phyloP scores from a whole-genome alignment of 2,888 invertebrate genomes.

The Rhimphoctona megacephalus region DNA sequence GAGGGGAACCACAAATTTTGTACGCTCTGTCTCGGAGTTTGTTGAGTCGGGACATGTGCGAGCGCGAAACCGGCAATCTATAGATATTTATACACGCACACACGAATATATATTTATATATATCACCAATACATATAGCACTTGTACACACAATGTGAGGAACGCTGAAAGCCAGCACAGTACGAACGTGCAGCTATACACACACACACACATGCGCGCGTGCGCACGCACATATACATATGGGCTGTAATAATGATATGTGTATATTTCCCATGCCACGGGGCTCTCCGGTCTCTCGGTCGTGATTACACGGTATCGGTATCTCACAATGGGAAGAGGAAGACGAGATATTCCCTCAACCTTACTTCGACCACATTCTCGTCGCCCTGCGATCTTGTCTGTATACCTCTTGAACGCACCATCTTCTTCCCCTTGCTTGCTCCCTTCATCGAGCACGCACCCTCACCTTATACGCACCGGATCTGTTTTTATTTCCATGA shows the following conservation, averaged over 20 bases:
- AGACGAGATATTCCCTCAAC: conserved; percentile 67
- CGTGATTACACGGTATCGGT: conserved; percentile 82
- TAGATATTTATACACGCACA: conserved; percentile 35
- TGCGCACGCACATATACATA: background rate
- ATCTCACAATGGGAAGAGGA: conserved; percentile 77
- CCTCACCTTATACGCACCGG: conserved; percentile 42
- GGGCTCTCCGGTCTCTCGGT: conserved; percentile 62
- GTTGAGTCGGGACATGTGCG: conserved; percentile 51
- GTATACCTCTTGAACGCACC: conserved; percentile 34
- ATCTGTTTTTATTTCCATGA: conserved; percentile 32
- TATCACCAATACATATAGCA: background rate
- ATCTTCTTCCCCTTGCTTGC: conserved; percentile 47
- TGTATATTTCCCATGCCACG: conserved; percentile 81
- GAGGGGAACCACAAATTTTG: conserved; percentile 72
- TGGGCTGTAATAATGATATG: conserved; percentile 78
- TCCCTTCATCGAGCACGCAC: conserved; percentile 49
- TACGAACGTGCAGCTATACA: background rate
- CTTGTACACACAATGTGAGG: background rate
- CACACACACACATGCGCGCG: background rate
- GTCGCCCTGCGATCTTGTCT: conserved; percentile 2
- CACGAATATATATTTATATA: background rate
- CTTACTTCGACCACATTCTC: conserved; percentile 63
- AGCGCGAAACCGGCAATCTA: conserved; percentile 33
- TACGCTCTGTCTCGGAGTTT: conserved; percentile 60
- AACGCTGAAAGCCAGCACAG: conserved; percentile 1